Evolutionary conservation across 2,113 vertebrate genomes (phyloP).

Genomic region (Tyrannus savana): DNA sequence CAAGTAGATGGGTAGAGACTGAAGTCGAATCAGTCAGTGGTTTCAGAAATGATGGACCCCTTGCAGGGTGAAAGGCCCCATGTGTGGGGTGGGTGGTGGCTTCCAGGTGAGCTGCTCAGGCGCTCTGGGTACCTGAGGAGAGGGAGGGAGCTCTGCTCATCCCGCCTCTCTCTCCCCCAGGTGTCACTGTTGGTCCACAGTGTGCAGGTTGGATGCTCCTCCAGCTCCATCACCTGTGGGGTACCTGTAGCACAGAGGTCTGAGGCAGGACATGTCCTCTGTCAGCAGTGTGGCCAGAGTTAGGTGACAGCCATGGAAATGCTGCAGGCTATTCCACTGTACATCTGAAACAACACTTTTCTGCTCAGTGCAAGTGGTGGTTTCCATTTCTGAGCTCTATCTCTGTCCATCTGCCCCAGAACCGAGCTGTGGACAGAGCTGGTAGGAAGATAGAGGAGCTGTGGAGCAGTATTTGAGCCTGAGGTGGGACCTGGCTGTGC

Average conservation of each 20-base stretch:
- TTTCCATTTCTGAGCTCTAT: background rate
- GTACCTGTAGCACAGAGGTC: too few species aligned
- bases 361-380: accelerated
- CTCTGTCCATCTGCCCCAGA: background rate
- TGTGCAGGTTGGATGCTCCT: background rate
- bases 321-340: accelerated
- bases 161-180: slow-evolving; percentile 71
- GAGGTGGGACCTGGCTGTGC: background rate
- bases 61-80: accelerated
- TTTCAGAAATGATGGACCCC: too few species aligned
- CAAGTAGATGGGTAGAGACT: background rate
- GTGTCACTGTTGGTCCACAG: slow-evolving; percentile 78
- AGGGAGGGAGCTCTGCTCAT: background rate
- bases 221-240: background rate
- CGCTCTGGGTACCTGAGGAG: background rate
- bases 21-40: accelerated
- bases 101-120: background rate
- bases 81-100: accelerated
- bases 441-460: background rate
- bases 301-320: background rate
- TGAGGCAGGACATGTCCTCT: accelerated
- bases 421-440: background rate
- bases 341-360: accelerated
- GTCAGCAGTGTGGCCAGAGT: accelerated
- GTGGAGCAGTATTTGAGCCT: accelerated